Evolutionary conservation across 2,113 vertebrate genomes (phyloP), one percentile per base, ranked within the genome.

Genomic region (Corythornis cristatus): DNA sequence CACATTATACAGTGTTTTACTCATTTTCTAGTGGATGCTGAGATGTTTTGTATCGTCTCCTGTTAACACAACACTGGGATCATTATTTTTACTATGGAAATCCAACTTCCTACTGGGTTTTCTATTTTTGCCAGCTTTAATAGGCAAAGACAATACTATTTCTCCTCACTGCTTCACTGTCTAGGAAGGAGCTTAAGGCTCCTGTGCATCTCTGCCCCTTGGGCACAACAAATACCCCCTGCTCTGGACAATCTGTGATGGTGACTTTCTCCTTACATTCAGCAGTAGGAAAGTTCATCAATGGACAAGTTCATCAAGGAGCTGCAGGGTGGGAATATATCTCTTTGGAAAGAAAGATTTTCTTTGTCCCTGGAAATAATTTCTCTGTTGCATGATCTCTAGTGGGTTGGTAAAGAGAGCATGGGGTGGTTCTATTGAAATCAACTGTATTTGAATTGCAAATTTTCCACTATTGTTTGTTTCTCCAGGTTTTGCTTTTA

Each of bases 371-470:
- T 78, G 74, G 48, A 91, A 89, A 45, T 12, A 35, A 26, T 96
- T 97, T 91, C 68, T 95, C 58, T 95, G 77, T 95, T 97, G 96
- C 96, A 97, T 95, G 97, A 90, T 94, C 77, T 97, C 87, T 76
- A 20, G 71, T 91, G 82, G 86, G 86, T 92, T 92, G 71, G 66
- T 95, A 17, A 89, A 90, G 72, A 95, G 40, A 88, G 94, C 95
- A 95, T 91, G 96, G 79, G 62, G 20, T 90, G 93, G 78, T 78
- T 68, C 81, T 60, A 74, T 62, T 72, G 93, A 93, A 88, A 96
- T 85, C 80, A 15, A 8, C 62, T 93, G 76, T 93, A 68, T 89
- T 91, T 88, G 48, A 48, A 68, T 33, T 72, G 84, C 46, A 60
- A 11, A 14, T 62, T 76, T 86, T 57, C 74, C 73, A 82, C 46